Evolutionary conservation across 2,797 vertebrate genomes (phyloP).

Genomic region (Eleutherodactylus coqui): DNA sequence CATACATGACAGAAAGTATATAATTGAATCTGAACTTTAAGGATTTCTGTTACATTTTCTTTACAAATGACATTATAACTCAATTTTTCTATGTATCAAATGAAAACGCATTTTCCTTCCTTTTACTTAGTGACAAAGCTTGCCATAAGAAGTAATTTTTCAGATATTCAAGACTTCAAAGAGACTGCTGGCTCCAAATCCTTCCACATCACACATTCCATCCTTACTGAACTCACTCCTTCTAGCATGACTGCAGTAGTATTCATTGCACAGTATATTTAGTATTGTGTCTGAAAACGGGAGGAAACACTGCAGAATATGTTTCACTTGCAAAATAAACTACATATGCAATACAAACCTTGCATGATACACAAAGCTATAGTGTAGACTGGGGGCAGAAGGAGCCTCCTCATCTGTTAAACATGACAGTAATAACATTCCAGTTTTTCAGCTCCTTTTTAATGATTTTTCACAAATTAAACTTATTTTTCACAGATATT

Average conservation of each 20-base stretch:
- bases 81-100: neutral
- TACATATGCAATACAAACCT: neutral
- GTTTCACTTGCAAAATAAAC: neutral
- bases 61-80: conserved; percentile 31
- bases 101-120: conserved; percentile 21
- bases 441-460: too few relatives aligned
- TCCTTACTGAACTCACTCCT: neutral
- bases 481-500: too few relatives aligned
- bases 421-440: too few relatives aligned
- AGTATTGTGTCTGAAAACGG: neutral
- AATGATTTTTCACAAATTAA: too few relatives aligned
- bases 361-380: too few relatives aligned
- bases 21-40: neutral
- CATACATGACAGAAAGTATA: neutral
- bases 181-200: conserved; percentile 1
- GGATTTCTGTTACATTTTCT: neutral
- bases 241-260: neutral
- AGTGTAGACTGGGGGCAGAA: too few relatives aligned
- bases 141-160: conserved; percentile 22
- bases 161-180: conserved; percentile 35
- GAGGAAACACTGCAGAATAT: neutral
- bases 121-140: neutral
- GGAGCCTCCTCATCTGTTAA: too few relatives aligned
- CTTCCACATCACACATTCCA: conserved; percentile 32
- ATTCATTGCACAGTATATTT: neutral